Base-by-base conservation (phyloP, 2,113 vertebrate genomes). In the Anoura caudifer region DNA sequence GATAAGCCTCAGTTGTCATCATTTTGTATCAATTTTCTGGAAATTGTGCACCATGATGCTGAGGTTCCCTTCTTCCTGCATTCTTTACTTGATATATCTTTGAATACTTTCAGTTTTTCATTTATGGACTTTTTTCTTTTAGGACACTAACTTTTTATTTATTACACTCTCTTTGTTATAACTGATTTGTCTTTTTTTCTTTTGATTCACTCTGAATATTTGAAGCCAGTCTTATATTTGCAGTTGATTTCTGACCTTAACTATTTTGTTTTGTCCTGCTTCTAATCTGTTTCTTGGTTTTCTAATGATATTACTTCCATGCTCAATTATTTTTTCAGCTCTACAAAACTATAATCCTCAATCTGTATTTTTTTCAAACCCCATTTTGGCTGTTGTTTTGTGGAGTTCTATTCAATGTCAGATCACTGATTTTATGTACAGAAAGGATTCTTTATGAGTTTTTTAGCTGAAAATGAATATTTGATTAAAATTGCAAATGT, bases 391-490 rank as follows among this genome's bases (percentile, higher is more conserved):
- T 79, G 0, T 50, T 50, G 61, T 86, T 92, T 83, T 87, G 69
- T 26, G 28, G 8, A 73, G 22, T 65, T 72, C n/a, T 80, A 80
- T 77, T 76, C 63, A 93, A 92, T 77, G 24, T 85, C 75, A 77
- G 33, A 72, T 15, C 17, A 20, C n/a, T 84, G 56, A 90, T 80
- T 90, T 95, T 87, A 75, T 75, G 65, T 90, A 41, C 65, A 84
- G 70, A 87, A 80, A 92, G 26, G 36, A 83, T 87, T 89, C 73
- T 13, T 94, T 92, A 80, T 87, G 70, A 28, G 63, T 36, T 50
- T 83, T 43, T 76, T 82, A 76, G 43, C 88, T 95, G 95, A 63
- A 86, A 50, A 75, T 84, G 67, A 95, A 63, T 72, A 38, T 75
- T 72, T 80, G 14, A 93, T 86, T 82, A 95, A 75, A 91, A 82